These are phyloP conservation scores for Hermetia illucens DNA, from an alignment of 1,140 invertebrate genomes.

Conservation along the genomic window DNA sequence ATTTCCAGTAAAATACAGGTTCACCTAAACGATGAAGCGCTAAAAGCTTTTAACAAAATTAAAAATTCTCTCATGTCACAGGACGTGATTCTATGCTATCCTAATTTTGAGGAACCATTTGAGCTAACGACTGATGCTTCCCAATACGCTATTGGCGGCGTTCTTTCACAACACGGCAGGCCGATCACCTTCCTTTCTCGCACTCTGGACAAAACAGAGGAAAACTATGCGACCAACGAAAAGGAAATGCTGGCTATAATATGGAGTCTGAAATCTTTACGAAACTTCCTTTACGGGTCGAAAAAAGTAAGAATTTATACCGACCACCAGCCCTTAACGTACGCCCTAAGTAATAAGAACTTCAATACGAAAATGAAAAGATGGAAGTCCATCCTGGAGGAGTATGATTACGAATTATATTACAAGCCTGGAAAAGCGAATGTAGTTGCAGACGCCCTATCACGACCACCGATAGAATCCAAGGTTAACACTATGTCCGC, in stretches of 20 bases:
- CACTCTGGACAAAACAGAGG: slow-evolving; percentile 12
- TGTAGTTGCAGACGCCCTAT: slow-evolving; percentile 17
- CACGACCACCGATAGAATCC: too few species aligned
- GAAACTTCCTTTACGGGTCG: slow-evolving; percentile 24
- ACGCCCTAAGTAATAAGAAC: slow-evolving; percentile 29
- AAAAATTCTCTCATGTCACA: slow-evolving; percentile 7
- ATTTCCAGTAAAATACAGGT: slow-evolving; percentile 3
- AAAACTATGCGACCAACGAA: slow-evolving; percentile 22
- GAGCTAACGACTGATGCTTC: slow-evolving; percentile 21
- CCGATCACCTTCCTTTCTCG: slow-evolving; percentile 26
- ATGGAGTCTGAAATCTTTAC: slow-evolving; percentile 25
- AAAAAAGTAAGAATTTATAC: slow-evolving; percentile 15
- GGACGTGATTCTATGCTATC: slow-evolving; percentile 17
- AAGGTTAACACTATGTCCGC: neutral
- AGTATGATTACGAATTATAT: slow-evolving; percentile 28
- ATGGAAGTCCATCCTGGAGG: slow-evolving; percentile 13
- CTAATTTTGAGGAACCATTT: slow-evolving; percentile 20
- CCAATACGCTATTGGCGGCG: slow-evolving; percentile 13
- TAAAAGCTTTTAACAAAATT: slow-evolving; percentile 6
- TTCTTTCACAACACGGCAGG: slow-evolving; percentile 12
- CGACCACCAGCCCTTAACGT: slow-evolving; percentile 13
- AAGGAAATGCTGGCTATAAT: slow-evolving; percentile 32
- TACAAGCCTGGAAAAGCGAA: slow-evolving; percentile 25
- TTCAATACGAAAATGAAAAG: slow-evolving; percentile 16
- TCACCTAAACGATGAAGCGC: neutral